Evolutionary conservation across 2,888 invertebrate species (phyloP), one percentile per base, ranked within the genome.

Genomic region (Dicycla oo): DNA sequence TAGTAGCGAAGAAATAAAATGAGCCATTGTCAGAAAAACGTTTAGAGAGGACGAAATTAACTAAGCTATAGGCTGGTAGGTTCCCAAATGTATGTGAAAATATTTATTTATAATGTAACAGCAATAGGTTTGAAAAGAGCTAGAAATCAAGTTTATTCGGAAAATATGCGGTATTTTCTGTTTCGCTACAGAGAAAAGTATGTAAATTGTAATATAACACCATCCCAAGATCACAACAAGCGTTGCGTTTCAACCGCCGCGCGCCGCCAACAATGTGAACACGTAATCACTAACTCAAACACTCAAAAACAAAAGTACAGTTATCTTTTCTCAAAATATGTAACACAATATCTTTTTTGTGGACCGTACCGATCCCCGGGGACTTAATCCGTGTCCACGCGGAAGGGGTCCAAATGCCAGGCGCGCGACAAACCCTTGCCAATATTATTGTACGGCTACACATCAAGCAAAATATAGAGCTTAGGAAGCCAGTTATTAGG

Each of bases 351-450:
- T 69, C 80, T 87, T 86, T 88, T 90, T 87, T 92, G 89, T 86
- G 72, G 68, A 84, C 91, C 60, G 75, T 93, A 80, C 81, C 79
- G 80, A 70, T 84, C 89, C 84, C 83, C 58, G 38, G 84, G 88
- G 90, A 89, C 86, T 80, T 91, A 92, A 92, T 90, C 90, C 88
- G 73, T 87, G 90, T 90, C 90, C 88, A 93, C 90, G 92, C 94
- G 94, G 94, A 94, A 94, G 94, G 94, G 94, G 93, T 93, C 84
- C 89, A 91, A 93, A 93, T 91, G 92, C 91, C 92, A 91, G 94
- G 93, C 94, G 93, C 91, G 92, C 83, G 85, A 83, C 81, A 85
- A 86, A 83, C 79, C 72, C 64, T 76, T 78, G 82, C 85, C 85
- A 89, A 88, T 86, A 86, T 87, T 87, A 84, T 86, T 87, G 75